phyloP scores from a whole-genome alignment of 2,113 vertebrate species.

The Grus americana region DNA sequence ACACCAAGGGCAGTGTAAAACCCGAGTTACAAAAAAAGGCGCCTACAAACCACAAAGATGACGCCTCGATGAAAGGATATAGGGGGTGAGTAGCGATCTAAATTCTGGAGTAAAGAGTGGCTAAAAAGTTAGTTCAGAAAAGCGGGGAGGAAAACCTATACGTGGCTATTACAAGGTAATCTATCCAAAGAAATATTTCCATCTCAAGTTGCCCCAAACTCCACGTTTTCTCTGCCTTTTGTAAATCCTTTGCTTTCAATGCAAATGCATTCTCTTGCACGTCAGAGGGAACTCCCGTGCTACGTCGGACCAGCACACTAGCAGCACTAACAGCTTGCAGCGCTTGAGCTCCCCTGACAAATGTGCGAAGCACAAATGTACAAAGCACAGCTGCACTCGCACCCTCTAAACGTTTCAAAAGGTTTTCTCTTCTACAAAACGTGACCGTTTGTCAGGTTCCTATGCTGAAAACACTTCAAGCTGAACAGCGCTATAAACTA shows the following conservation, averaged over 20 bases:
- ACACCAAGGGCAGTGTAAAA: background rate
- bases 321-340: background rate
- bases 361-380: background rate
- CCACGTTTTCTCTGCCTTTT: background rate
- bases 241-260: background rate
- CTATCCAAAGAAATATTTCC: background rate
- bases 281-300: background rate
- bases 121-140: background rate
- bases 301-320: rapidly evolving
- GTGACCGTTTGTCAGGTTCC: background rate
- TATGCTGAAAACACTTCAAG: background rate
- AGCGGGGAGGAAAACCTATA: background rate
- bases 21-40: background rate
- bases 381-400: background rate
- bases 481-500: rapidly evolving
- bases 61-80: no score
- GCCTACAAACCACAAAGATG: background rate
- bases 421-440: background rate
- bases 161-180: rapidly evolving
- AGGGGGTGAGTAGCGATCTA: rapidly evolving
- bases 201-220: background rate
- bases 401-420: rapidly evolving
- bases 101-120: background rate
- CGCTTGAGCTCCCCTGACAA: background rate
- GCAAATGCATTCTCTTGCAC: background rate